Base-by-base conservation (phyloP, 2,797 vertebrate species). In the Microcaecilia unicolor region DNA sequence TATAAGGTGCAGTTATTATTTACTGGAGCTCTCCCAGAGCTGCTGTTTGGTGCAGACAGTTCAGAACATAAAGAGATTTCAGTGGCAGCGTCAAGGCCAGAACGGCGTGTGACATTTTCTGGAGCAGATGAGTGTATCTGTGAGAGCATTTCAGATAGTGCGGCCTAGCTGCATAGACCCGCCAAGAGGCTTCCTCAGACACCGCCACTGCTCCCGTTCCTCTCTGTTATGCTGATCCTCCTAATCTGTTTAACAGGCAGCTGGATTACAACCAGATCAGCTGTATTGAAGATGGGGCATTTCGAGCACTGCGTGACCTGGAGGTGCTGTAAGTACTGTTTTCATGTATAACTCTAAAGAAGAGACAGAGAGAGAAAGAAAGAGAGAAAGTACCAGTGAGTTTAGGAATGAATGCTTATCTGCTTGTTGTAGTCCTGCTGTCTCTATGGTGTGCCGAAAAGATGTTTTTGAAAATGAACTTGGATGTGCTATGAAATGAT, bases 231-330 rank as follows among this genome's bases (percentile, higher is more conserved):
- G 34, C 64, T 43, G 44, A 48, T 47, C 58, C 59, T 58, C 58
- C 48, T 76, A 51, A 73, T 83, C 73, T 77, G 5, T 80, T 79
- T 72, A 76, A 79, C 83, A 99, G 95, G 81, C 95, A 99, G 69
- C 76, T 99, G 89, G 95, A 99, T 86, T 98, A 95, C 85, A 99
- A 98, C 85, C 93, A 97, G 76, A 97, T 99, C 85, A 92, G 87
- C 86, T 98, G 95, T 58, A 96, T 99, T 54, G 95, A 99, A 76
- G 94, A 98, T 51, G 94, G 95, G 68, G 87, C 94, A 0, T 99
- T 99, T 51, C 74, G 95, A 72, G 95, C 95, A 18, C 81, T 99
- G 45, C 89, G 94, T 34, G 95, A 97, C 83, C 85, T 99, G 83
- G 94, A 99, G 89, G 94, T 99, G 37, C 93, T 99, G 95, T 99